Base-by-base conservation (phyloP, 37 sponge, comb jelly and placozoan species). In the Bolinopsis microptera region DNA sequence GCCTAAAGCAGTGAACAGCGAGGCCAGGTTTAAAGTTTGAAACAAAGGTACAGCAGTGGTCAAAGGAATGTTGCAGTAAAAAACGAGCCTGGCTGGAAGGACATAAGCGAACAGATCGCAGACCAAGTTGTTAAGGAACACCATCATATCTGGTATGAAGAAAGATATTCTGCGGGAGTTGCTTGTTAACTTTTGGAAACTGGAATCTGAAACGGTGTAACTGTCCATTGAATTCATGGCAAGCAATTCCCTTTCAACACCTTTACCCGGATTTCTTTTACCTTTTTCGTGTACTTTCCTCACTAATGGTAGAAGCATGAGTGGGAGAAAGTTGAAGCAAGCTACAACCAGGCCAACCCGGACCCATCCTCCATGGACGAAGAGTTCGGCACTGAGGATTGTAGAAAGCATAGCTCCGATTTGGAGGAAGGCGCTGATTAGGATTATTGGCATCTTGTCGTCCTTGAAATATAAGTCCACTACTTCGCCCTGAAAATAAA, bases 401-500 rank as follows among this genome's bases (percentile, higher is more conserved):
- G 31, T 3, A n/a, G 74, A 24, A 3, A 72, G 26, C 3, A 72
- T 72, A 8, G 30, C 31, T 21, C 30, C 74, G 5, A 72, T 72
- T 30, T 72, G 74, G 2, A 72, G 26, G 30, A 28, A 72, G 74
- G 30, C 74, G 31, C 74, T 72, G 74, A 72, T 72, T 3, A 72
- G 30, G 26, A 28, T 72, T n/a, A 72, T 72, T 3, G 31, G 74
- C 26, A 72, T 72, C 18, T 72, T 72, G 31, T 72, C 26, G 30
- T 72, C 74, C 25, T 72, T 72, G 30, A 72, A 72, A 21, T 72
- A 72, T 3, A 72, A n/a, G 26, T 72, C 74, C 74, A 72, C 74
- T 30, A 72, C 30, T 28, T 72, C 74, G 5, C 74, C 74, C 74
- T 72, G 74, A 48, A 48, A 48, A 18, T 48, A 18, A n/a, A n/a